Base-by-base conservation (phyloP, 35 echinoderm and acorn worm genomes). In the Acanthaster planci region DNA sequence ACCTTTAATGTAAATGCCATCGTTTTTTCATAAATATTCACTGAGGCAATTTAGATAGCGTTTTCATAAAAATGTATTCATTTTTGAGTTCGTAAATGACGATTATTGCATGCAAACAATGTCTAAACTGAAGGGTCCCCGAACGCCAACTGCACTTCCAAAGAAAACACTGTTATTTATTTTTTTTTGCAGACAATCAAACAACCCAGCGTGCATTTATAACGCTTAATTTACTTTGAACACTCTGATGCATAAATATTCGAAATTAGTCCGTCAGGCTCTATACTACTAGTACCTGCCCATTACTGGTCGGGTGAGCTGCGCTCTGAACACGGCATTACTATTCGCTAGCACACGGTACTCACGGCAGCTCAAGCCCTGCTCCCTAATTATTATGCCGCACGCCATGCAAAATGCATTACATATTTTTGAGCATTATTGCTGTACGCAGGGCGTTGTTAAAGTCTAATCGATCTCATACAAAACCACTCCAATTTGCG, bases 401-500 rank as follows among this genome's bases (percentile, higher is more conserved):
- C 42, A 47, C 42, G 64, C 30, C 7, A 14, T 7, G 30, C 64
- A 23, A 14, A 72, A 2, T 34, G 64, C 64, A 72, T 72, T 72
- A 72, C 64, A 72, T 72, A 72, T 72, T 72, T 72, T 72, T 19
- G 26, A 72, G 64, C 64, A 72, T 72, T 72, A 72, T 72, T 72
- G 64, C 64, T 26, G 64, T 72, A 26, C 64, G 64, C 64, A 72
- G 64, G 64, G 64, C 64, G 64, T 72, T 72, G 64, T 72, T 72
- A 72, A 72, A 72, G 26, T 34, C 64, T 72, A 72, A 72, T 72
- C 64, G 64, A 72, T 72, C 64, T 14, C 34, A 72, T 72, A 72
- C 23, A 72, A 72, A 72, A 72, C 64, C 64, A 72, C 64, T 72
- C 64, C 64, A 72, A 72, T 72, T 72, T 72, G 64, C 64, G 64